phyloP scores from a whole-genome alignment of 2,888 invertebrate genomes.

The Apotomis turbidana region DNA sequence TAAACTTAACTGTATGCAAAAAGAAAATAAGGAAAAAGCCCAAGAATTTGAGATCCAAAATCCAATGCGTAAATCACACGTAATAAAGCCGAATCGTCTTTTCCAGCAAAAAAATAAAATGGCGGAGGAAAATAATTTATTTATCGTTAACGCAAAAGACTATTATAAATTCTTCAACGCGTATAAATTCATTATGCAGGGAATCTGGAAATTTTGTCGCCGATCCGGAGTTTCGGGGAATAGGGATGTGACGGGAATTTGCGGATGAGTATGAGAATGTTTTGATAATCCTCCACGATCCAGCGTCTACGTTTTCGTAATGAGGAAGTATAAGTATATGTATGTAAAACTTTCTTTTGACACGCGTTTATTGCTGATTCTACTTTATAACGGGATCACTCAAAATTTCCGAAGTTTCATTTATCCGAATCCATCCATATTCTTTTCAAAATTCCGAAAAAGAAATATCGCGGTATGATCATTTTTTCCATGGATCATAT shows the following conservation, averaged over 20 bases:
- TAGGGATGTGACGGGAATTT: background rate
- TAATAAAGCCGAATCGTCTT: slow-evolving; percentile 12
- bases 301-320: no score
- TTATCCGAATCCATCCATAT: no score
- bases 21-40: background rate
- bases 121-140: slow-evolving; percentile 31
- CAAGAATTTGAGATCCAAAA: background rate
- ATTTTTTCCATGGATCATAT: no score
- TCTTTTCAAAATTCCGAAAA: no score
- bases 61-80: slow-evolving; percentile 8
- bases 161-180: slow-evolving; percentile 39
- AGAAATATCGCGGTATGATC: no score
- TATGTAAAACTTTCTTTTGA: no score
- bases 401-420: no score
- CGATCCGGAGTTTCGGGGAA: background rate
- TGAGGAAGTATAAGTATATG: no score
- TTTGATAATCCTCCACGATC: background rate
- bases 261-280: background rate
- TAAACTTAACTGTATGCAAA: no score
- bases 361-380: no score
- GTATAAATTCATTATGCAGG: slow-evolving; percentile 37
- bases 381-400: no score
- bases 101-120: slow-evolving; percentile 28
- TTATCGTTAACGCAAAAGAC: slow-evolving; percentile 22
- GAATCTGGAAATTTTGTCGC: slow-evolving; percentile 31